These are phyloP conservation scores for Psammodynastes pulverulentus DNA, from an alignment of 2,113 vertebrate species.

Conservation along the genomic window DNA sequence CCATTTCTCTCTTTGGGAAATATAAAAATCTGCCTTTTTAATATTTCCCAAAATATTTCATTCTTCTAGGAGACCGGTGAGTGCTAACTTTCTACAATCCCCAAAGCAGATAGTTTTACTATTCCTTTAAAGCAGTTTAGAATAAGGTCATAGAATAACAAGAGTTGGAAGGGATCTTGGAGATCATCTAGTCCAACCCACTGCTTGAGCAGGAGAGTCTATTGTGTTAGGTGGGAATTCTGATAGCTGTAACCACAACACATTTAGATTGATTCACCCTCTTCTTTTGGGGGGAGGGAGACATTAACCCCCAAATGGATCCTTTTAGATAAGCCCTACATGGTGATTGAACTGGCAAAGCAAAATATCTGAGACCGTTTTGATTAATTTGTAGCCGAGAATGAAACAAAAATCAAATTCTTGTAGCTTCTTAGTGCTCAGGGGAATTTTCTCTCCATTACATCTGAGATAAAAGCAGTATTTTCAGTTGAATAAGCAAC, in stretches of 20 bases:
- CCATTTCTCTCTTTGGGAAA: too few relatives aligned
- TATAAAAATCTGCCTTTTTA: too few relatives aligned
- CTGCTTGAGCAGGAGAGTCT: too few relatives aligned
- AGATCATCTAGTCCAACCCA: too few relatives aligned
- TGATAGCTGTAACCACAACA: neutral
- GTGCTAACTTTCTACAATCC: too few relatives aligned
- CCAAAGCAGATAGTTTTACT: slow-evolving; percentile 2
- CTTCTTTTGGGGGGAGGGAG: neutral
- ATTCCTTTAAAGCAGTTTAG: neutral
- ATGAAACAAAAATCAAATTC: slow-evolving; percentile 41
- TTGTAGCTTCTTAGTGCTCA: slow-evolving; percentile 55
- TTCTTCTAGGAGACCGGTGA: too few relatives aligned
- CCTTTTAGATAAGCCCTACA: slow-evolving; percentile 14
- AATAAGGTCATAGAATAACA: too few relatives aligned
- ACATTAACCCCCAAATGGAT: slow-evolving; percentile 6
- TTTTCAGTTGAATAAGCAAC: slow-evolving; percentile 55
- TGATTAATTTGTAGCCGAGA: slow-evolving; percentile 47
- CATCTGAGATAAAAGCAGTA: slow-evolving; percentile 52
- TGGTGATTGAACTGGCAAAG: slow-evolving; percentile 36
- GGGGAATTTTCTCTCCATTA: slow-evolving; percentile 61
- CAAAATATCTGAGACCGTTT: slow-evolving; percentile 36
- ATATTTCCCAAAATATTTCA: too few relatives aligned
- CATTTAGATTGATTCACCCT: neutral
- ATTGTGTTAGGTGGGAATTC: neutral
- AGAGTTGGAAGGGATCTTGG: too few relatives aligned